These are phyloP conservation scores for Dicaeum eximium DNA, from an alignment of 2,113 vertebrate species.

Conservation along the genomic window DNA sequence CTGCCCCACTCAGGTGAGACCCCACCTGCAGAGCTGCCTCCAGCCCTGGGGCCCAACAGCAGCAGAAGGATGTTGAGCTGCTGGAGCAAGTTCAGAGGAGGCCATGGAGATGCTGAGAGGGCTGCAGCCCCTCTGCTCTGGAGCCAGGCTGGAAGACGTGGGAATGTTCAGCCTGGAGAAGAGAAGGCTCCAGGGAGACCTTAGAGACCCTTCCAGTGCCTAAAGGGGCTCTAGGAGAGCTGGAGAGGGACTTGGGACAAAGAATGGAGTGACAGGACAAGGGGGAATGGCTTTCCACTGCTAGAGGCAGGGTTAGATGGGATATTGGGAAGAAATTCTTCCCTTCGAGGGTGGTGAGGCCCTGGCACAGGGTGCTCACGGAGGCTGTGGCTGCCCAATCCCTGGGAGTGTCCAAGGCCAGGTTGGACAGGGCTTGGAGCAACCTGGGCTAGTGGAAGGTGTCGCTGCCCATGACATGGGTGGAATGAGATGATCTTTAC, in stretches of 20 bases:
- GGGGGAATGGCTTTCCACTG: not conserved
- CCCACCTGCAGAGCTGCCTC: not conserved
- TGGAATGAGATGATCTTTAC: not conserved
- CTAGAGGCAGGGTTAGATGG: not conserved
- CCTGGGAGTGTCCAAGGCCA: not conserved
- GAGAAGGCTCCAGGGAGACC: not conserved
- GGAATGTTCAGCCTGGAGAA: not conserved
- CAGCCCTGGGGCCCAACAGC: not conserved
- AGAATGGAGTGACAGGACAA: not conserved
- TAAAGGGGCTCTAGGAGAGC: not conserved
- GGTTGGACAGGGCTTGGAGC: not conserved
- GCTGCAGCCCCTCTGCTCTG: not conserved
- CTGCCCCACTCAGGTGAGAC: not conserved
- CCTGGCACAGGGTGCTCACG: not conserved
- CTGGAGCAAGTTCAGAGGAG: not conserved
- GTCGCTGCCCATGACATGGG: not conserved
- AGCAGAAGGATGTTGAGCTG: not conserved
- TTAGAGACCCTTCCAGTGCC: not conserved
- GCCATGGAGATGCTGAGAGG: not conserved
- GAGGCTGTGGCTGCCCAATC: not conserved
- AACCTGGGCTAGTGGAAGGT: not conserved
- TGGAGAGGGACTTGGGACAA: not conserved
- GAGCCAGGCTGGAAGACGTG: not conserved
- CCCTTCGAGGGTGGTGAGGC: fast-evolving
- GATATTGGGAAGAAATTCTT: not conserved